Evolutionary conservation across 1,140 invertebrate genomes (phyloP).

Genomic region (Calosoma granatense): DNA sequence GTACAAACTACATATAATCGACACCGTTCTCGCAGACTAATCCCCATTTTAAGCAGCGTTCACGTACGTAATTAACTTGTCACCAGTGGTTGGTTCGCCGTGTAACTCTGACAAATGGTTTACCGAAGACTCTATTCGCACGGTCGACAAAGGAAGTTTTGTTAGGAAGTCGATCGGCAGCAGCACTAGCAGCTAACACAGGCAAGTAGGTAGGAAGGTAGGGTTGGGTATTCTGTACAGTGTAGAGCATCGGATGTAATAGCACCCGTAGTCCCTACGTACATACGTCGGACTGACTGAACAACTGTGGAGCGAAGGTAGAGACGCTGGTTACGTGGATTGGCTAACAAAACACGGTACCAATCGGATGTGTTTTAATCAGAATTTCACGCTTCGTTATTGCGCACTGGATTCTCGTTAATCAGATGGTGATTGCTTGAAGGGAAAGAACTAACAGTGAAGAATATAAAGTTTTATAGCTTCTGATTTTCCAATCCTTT

Average conservation of each 20-base stretch:
- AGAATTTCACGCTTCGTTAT: conserved; percentile 9
- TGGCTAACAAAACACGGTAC: conserved; percentile 2
- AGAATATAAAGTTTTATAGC: background rate
- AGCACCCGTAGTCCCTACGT: too few species aligned
- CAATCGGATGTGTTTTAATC: conserved; percentile 9
- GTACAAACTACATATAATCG: too few species aligned
- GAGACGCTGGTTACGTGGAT: background rate
- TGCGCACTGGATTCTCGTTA: conserved; percentile 4
- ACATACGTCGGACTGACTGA: too few species aligned
- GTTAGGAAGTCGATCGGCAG: background rate
- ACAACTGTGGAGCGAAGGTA: too few species aligned
- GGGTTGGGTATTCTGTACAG: too few species aligned
- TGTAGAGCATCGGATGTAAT: too few species aligned
- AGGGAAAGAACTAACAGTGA: background rate
- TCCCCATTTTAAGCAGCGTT: background rate
- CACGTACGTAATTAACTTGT: background rate
- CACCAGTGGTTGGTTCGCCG: background rate
- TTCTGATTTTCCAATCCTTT: conserved; percentile 1
- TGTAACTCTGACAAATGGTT: conserved; percentile 2
- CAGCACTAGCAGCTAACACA: background rate
- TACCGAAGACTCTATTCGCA: background rate
- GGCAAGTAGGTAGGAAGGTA: background rate
- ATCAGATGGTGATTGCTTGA: conserved; percentile 5
- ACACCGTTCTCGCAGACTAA: too few species aligned
- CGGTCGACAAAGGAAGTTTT: background rate